phyloP scores from a whole-genome alignment of 2,888 invertebrate species.

The Galeopsomyia nigrocyanea region DNA sequence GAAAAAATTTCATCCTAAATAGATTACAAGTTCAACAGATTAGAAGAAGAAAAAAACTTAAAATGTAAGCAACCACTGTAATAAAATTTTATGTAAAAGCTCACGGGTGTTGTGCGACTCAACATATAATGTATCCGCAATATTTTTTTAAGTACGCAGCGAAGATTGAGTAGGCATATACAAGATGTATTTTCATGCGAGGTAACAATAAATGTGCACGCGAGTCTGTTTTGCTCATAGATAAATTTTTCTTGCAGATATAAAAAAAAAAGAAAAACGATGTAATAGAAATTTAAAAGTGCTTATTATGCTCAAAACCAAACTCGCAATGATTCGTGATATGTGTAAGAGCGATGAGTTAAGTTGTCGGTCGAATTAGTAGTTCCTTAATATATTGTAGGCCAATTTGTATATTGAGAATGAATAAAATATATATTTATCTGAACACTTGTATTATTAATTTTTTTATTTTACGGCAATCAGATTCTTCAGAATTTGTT shows the following conservation, averaged over 20 bases:
- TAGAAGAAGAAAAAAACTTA: background rate
- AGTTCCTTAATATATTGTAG: constrained; percentile 64
- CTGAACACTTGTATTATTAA: constrained; percentile 40
- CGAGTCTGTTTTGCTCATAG: constrained; percentile 11
- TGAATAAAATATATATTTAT: constrained; percentile 62
- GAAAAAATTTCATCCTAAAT: too few relatives aligned
- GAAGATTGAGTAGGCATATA: constrained; percentile 7
- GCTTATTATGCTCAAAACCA: constrained; percentile 58
- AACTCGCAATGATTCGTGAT: constrained; percentile 66
- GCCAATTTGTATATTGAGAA: constrained; percentile 65
- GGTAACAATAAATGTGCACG: constrained; percentile 7
- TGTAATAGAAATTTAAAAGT: constrained; percentile 46
- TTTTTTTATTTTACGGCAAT: too few relatives aligned
- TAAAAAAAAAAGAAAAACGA: constrained; percentile 11
- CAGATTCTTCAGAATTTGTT: too few relatives aligned
- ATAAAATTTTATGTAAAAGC: constrained; percentile 24
- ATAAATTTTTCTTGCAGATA: constrained; percentile 3
- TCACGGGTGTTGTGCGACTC: constrained; percentile 44
- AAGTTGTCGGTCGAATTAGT: constrained; percentile 61
- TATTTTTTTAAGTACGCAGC: constrained; percentile 45
- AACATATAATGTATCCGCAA: constrained; percentile 43
- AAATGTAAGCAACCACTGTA: constrained; percentile 1
- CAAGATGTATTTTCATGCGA: constrained; percentile 35
- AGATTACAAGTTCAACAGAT: too few relatives aligned
- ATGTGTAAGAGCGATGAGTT: constrained; percentile 52